A percentile compares a stretch with the other conserved stretches of the same genome.
These are phyloP conservation scores for Vanessa cardui DNA, from an alignment of 2,888 invertebrate genomes.

Conservation along the genomic window DNA sequence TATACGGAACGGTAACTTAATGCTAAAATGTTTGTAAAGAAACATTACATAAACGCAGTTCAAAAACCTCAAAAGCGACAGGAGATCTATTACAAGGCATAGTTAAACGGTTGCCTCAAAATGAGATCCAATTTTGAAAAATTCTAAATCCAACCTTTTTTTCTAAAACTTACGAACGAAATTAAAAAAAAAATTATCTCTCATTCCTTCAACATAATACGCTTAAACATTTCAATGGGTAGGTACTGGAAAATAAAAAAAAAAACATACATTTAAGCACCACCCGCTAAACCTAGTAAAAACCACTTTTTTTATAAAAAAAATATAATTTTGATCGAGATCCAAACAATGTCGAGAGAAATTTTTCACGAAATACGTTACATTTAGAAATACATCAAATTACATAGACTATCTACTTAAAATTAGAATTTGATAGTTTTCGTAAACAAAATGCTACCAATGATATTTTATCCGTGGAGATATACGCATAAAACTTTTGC, in stretches of 20 bases:
- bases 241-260: constrained; percentile 60
- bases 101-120: constrained; percentile 58
- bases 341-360: constrained; percentile 61
- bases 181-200: constrained; percentile 53
- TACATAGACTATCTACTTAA: constrained; percentile 68
- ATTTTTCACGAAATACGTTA: constrained; percentile 54
- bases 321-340: constrained; percentile 72
- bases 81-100: constrained; percentile 74
- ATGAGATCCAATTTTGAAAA: constrained; percentile 79
- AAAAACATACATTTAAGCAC: constrained; percentile 68
- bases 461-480: no score
- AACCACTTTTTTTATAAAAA: constrained; percentile 35
- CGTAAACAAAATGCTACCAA: constrained; percentile 5
- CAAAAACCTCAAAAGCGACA: constrained; percentile 58
- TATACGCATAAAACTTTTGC: no score
- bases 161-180: constrained; percentile 63
- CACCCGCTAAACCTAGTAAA: constrained; percentile 68
- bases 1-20: constrained; percentile 53
- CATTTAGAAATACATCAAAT: constrained; percentile 56
- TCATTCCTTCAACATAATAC: constrained; percentile 73
- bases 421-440: constrained; percentile 53
- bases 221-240: constrained; percentile 58
- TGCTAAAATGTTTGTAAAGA: constrained; percentile 60
- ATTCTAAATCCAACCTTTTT: constrained; percentile 62
- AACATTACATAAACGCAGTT: constrained; percentile 56